These are phyloP conservation scores for Sialis fuliginosa DNA, from an alignment of 2,888 invertebrate species.

Conservation along the genomic window DNA sequence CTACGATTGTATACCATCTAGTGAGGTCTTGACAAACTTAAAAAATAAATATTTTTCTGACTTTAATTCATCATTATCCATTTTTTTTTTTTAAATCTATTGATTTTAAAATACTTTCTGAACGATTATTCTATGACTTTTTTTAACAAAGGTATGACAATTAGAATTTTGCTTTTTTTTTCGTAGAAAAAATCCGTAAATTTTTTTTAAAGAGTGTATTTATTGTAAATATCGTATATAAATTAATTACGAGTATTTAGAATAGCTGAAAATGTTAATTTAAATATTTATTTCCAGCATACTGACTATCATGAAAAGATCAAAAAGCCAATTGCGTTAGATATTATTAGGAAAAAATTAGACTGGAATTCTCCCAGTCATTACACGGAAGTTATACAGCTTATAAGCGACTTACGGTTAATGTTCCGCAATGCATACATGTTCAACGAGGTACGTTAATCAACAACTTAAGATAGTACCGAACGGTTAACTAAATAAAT, in stretches of 20 bases:
- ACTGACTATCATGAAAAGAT: conserved; percentile 52
- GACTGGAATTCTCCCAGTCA: conserved; percentile 52
- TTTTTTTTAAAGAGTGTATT: no score
- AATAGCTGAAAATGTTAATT: no score
- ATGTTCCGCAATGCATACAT: conserved; percentile 77
- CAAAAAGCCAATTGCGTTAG: conserved; percentile 68
- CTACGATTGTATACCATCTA: no score
- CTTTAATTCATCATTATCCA: no score
- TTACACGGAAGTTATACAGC: conserved; percentile 56
- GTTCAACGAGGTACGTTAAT: conserved; percentile 58
- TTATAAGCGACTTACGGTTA: conserved; percentile 64
- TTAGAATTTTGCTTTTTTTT: no score
- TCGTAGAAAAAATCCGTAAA: no score
- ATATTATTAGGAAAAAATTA: conserved; percentile 63
- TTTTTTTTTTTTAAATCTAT: no score
- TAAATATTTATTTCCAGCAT: conserved; percentile 27
- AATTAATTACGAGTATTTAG: background rate
- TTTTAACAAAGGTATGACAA: no score
- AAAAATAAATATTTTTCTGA: no score
- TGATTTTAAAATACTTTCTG: no score
- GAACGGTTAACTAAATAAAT: background rate
- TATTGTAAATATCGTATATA: background rate
- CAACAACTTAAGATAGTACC: conserved; percentile 1
- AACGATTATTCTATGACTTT: no score
- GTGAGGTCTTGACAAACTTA: no score